Evolutionary conservation across 2,113 vertebrate species (phyloP).

Genomic region (Acanthisitta chloris): DNA sequence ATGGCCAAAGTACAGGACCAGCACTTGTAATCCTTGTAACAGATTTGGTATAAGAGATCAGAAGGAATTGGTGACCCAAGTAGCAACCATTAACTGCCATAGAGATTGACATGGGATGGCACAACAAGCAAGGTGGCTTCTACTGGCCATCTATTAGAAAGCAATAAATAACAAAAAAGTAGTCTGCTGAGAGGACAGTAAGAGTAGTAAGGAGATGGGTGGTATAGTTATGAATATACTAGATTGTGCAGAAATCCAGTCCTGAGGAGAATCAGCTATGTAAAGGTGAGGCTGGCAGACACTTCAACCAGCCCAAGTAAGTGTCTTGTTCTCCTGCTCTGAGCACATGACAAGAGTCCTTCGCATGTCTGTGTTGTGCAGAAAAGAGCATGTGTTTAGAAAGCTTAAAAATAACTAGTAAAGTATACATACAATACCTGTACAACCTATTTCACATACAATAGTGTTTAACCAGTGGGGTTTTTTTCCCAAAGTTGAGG

Average conservation of each 20-base stretch:
- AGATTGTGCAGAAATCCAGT: not conserved
- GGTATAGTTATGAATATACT: not conserved
- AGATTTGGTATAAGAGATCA: not conserved
- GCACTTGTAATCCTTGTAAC: not conserved
- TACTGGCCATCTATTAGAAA: not conserved
- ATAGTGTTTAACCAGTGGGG: not conserved
- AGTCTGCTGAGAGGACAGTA: not conserved
- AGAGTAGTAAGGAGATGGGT: not conserved
- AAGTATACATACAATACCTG: not conserved
- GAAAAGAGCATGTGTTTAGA: not conserved
- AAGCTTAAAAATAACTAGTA: not conserved
- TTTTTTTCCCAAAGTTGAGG: not conserved
- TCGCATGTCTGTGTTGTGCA: not conserved
- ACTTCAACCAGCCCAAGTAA: not conserved
- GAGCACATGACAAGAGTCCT: not conserved
- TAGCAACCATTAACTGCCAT: not conserved
- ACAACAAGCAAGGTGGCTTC: not conserved
- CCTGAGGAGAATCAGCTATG: not conserved
- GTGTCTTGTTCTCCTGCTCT: accelerated
- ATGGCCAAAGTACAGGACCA: no score
- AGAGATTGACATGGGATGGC: not conserved
- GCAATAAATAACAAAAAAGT: not conserved
- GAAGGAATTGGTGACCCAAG: not conserved
- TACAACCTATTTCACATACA: not conserved
- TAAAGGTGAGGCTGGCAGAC: not conserved